Conservation (phyloP, 1,140 invertebrate species). For the Cataglyphis hispanica region DNA sequence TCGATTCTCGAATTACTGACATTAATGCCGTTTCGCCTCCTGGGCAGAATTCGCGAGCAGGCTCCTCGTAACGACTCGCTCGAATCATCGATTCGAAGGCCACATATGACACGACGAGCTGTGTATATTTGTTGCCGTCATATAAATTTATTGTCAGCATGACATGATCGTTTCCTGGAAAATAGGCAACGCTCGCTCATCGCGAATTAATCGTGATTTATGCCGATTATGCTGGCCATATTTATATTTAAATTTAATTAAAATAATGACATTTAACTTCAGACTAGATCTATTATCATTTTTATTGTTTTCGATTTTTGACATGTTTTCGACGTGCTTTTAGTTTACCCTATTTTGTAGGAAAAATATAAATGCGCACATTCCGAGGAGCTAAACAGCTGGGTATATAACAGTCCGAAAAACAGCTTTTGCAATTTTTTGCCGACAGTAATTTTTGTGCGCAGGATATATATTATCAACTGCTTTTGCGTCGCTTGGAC, state of each 20-base stretch:
- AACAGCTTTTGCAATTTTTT: constrained; percentile 37
- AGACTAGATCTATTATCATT: not conserved
- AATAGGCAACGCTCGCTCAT: not conserved
- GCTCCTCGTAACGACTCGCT: constrained; percentile 40
- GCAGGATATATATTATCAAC: constrained; percentile 41
- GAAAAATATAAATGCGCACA: not conserved
- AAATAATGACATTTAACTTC: not conserved
- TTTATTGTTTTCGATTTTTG: not conserved
- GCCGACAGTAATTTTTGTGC: constrained; percentile 34
- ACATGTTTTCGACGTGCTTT: not conserved
- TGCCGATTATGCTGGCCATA: not conserved
- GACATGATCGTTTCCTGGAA: not conserved
- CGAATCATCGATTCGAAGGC: constrained; percentile 56
- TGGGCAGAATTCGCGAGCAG: constrained; percentile 58
- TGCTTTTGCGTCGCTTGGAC: constrained; percentile 40
- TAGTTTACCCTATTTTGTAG: not conserved
- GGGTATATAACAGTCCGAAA: not conserved
- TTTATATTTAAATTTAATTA: not conserved
- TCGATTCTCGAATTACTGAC: constrained; percentile 74
- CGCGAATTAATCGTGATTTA: not conserved
- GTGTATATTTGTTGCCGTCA: not conserved
- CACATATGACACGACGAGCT: not conserved
- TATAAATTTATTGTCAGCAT: no score
- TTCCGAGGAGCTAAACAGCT: constrained; percentile 26
- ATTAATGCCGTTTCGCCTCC: constrained; percentile 72